Percentiles rank a stretch among this genome's conserved stretches.
These are phyloP conservation scores for Epizoanthus stellaris DNA, from an alignment of 92 coral and sea anemone species.

Conservation along the genomic window DNA sequence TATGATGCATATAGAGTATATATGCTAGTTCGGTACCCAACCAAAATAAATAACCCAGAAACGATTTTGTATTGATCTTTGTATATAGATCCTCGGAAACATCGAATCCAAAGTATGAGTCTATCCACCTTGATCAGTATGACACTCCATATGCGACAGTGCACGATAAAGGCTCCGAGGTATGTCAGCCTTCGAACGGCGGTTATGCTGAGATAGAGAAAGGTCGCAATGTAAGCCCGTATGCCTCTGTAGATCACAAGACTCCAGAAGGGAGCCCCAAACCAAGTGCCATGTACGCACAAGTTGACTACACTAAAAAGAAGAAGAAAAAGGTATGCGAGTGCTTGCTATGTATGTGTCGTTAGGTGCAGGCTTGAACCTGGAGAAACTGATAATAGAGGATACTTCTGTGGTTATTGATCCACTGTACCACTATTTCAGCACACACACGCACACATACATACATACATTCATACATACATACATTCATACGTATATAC, in stretches of 20 bases:
- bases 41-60: too few species aligned
- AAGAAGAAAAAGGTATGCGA: slow-evolving; percentile 2
- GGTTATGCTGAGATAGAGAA: neutral
- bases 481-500: too few species aligned
- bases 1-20: too few species aligned
- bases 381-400: neutral
- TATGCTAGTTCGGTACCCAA: too few species aligned
- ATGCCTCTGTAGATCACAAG: neutral
- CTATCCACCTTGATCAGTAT: slow-evolving; percentile 12
- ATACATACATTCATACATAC: neutral
- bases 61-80: neutral
- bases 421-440: too few species aligned
- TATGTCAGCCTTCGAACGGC: neutral
- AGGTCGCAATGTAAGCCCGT: neutral
- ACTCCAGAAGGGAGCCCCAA: neutral
- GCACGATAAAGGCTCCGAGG: neutral
- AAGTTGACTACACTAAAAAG: slow-evolving; percentile 31
- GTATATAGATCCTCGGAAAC: neutral
- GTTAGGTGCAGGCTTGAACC: too few species aligned
- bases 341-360: too few species aligned
- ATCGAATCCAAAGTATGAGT: slow-evolving; percentile 12
- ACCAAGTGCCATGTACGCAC: slow-evolving; percentile 21
- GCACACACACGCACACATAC: neutral
- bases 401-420: too few species aligned
- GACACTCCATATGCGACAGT: neutral